Evolutionary conservation across 2,888 invertebrate genomes (phyloP).

Genomic region (Epinotia bilunana): DNA sequence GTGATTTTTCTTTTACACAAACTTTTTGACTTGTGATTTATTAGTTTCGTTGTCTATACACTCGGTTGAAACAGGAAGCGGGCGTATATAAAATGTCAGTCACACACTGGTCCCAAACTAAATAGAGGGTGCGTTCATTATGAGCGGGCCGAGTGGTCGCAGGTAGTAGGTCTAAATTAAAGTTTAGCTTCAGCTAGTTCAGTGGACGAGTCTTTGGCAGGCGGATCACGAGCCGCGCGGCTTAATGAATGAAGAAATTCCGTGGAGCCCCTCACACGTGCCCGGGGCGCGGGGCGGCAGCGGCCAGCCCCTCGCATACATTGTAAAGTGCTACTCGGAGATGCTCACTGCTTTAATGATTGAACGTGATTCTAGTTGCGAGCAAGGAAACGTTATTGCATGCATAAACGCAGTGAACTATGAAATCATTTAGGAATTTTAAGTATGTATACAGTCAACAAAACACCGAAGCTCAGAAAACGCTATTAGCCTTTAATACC

Average conservation of each 20-base stretch:
- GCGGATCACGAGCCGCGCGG: slow-evolving; percentile 73
- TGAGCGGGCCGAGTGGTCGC: slow-evolving; percentile 72
- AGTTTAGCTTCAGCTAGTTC: slow-evolving; percentile 74
- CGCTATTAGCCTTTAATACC: neutral
- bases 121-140: slow-evolving; percentile 77
- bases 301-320: slow-evolving; percentile 63
- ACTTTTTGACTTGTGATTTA: slow-evolving; percentile 77
- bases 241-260: slow-evolving; percentile 83
- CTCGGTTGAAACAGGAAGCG: slow-evolving; percentile 23
- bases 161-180: slow-evolving; percentile 78
- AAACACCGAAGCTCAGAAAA: neutral
- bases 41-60: slow-evolving; percentile 58
- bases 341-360: slow-evolving; percentile 52
- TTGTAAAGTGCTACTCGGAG: slow-evolving; percentile 63
- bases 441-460: neutral
- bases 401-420: neutral
- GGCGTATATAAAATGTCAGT: slow-evolving; percentile 71
- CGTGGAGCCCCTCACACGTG: slow-evolving; percentile 69
- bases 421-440: neutral
- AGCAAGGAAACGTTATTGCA: slow-evolving; percentile 14
- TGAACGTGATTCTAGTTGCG: slow-evolving; percentile 31
- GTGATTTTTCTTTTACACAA: slow-evolving; percentile 75
- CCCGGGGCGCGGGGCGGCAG: slow-evolving; percentile 51
- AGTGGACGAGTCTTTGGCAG: slow-evolving; percentile 66
- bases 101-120: slow-evolving; percentile 71